Percentiles rank a stretch among this genome's conserved stretches.
phyloP scores from a whole-genome alignment of 2,797 vertebrate genomes.

The Mastacembelus armatus region DNA sequence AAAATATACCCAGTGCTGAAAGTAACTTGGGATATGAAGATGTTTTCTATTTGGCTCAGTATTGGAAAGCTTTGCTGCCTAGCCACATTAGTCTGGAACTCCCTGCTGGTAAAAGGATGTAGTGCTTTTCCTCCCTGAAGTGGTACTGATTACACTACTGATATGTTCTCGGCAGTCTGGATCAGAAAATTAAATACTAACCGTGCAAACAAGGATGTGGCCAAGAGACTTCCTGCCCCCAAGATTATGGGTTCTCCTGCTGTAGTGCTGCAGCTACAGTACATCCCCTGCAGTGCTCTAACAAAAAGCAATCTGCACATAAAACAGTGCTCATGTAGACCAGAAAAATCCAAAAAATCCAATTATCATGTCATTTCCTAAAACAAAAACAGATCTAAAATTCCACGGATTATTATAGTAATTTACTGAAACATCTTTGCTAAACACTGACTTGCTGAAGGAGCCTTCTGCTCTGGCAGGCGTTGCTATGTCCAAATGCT shows the following conservation, averaged over 20 bases:
- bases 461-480: slow-evolving; percentile 24
- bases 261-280: slow-evolving; percentile 41
- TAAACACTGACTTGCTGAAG: neutral
- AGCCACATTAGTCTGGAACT: slow-evolving; percentile 58
- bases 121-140: slow-evolving; percentile 64
- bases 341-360: slow-evolving; percentile 18
- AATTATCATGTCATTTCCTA: slow-evolving; percentile 36
- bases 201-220: slow-evolving; percentile 73
- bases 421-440: slow-evolving; percentile 14
- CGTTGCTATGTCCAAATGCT: neutral
- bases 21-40: slow-evolving; percentile 18
- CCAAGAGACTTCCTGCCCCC: slow-evolving; percentile 70
- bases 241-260: slow-evolving; percentile 56
- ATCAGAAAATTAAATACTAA: slow-evolving; percentile 69
- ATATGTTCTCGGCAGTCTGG: slow-evolving; percentile 67
- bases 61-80: slow-evolving; percentile 51
- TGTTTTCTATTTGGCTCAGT: slow-evolving; percentile 60
- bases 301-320: slow-evolving; percentile 39
- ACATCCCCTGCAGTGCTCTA: slow-evolving; percentile 32
- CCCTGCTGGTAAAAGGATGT: slow-evolving; percentile 75
- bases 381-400: slow-evolving; percentile 24
- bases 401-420: slow-evolving; percentile 23
- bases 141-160: slow-evolving; percentile 70
- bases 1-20: neutral
- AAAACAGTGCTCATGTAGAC: slow-evolving; percentile 8